These are phyloP conservation scores for Dynastes grantii DNA, from an alignment of 2,888 invertebrate genomes.

Conservation along the genomic window DNA sequence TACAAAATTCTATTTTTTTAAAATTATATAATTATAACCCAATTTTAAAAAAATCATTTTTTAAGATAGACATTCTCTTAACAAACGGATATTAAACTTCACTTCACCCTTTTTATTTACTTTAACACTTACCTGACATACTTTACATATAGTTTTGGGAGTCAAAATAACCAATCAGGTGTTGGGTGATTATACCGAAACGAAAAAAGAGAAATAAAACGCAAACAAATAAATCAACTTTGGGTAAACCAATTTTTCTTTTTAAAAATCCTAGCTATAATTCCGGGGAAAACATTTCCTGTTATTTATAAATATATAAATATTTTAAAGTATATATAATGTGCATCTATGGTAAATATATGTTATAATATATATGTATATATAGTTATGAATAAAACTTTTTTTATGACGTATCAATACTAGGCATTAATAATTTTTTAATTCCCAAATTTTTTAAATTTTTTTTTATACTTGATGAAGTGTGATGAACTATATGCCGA, in stretches of 20 bases:
- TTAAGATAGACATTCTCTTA: constrained; percentile 51
- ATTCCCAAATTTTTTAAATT: constrained; percentile 2
- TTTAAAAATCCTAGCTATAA: constrained; percentile 66
- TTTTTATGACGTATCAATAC: constrained; percentile 51
- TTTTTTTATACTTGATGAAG: constrained; percentile 3
- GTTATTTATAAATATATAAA: constrained; percentile 58
- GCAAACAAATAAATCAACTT: constrained; percentile 51
- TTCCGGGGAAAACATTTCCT: constrained; percentile 68
- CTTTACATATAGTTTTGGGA: constrained; percentile 51
- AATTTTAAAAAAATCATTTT: constrained; percentile 50
- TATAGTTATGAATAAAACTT: constrained; percentile 55
- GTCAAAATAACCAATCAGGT: constrained; percentile 53
- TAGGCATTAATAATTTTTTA: constrained; percentile 51
- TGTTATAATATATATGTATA: constrained; percentile 55
- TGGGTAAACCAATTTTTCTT: constrained; percentile 51
- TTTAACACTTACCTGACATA: constrained; percentile 53
- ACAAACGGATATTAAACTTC: constrained; percentile 52
- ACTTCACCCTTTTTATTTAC: constrained; percentile 47
- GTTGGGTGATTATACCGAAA: constrained; percentile 44
- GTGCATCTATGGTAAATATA: constrained; percentile 55
- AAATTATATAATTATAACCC: constrained; percentile 52
- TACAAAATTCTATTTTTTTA: constrained; percentile 54
- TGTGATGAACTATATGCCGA: constrained; percentile 20
- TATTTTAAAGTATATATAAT: constrained; percentile 56
- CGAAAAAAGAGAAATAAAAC: constrained; percentile 38